A percentile compares a stretch with the other conserved stretches of the same genome.
phyloP scores from a whole-genome alignment of 2,888 invertebrate species.

The Terebella lapidaria region DNA sequence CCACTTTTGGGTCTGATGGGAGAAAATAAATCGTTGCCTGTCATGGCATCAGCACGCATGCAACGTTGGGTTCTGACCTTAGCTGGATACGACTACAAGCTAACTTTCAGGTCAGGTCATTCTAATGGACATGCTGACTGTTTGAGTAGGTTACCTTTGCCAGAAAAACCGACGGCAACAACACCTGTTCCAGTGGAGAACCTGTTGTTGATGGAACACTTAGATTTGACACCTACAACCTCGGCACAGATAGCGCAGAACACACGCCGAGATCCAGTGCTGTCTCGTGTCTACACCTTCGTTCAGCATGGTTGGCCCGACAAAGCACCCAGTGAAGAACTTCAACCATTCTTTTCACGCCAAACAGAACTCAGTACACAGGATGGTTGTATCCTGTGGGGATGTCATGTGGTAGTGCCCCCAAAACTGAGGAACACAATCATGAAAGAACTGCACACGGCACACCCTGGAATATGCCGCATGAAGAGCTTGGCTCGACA shows the following conservation, averaged over 20 bases:
- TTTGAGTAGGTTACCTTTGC: slow-evolving; percentile 3
- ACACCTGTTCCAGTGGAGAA: not conserved
- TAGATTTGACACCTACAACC: not conserved
- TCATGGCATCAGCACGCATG: slow-evolving; percentile 36
- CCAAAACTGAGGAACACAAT: not conserved
- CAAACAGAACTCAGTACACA: not conserved
- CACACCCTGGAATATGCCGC: not conserved
- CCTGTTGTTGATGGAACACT: not conserved
- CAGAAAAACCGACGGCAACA: not conserved
- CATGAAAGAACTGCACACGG: not conserved
- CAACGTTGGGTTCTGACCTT: slow-evolving; percentile 33
- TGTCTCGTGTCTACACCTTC: not conserved
- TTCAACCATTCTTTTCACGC: not conserved
- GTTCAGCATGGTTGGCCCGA: not conserved
- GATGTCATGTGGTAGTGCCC: not conserved
- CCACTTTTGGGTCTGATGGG: slow-evolving; percentile 17
- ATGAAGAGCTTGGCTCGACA: not conserved
- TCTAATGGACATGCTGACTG: not conserved
- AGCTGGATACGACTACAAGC: not conserved
- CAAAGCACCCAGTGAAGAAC: not conserved
- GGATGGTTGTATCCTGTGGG: not conserved
- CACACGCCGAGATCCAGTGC: not conserved
- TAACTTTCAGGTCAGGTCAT: not conserved
- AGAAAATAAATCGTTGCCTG: slow-evolving; percentile 22
- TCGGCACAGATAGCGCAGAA: not conserved